A percentile compares a stretch with the other conserved stretches of the same genome.
phyloP scores from a whole-genome alignment of 2,797 vertebrate species.

The Chromis chromis region DNA sequence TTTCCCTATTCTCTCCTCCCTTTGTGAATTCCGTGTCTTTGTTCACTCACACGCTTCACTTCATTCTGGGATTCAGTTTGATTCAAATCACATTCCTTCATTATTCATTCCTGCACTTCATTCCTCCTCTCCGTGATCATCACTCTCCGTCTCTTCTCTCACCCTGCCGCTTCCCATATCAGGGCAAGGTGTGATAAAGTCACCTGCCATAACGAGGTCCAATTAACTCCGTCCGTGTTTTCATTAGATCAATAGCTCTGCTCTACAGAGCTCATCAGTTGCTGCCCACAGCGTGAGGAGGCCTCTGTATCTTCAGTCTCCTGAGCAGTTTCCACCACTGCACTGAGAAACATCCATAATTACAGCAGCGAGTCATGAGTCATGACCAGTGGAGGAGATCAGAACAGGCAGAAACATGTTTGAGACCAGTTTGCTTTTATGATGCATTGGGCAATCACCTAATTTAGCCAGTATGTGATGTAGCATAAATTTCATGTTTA shows the following conservation, averaged over 20 bases:
- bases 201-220: constrained; percentile 52
- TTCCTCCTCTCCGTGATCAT: not conserved
- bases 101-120: constrained; percentile 8
- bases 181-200: constrained; percentile 43
- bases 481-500: not conserved
- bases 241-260: constrained; percentile 78
- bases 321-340: constrained; percentile 18
- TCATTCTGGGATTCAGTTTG: constrained; percentile 3
- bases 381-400: constrained; percentile 28
- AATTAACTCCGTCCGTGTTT: constrained; percentile 72
- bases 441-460: not conserved
- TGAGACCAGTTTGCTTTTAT: not conserved
- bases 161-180: constrained; percentile 24
- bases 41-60: constrained; percentile 2
- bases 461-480: not conserved
- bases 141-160: constrained; percentile 22
- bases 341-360: constrained; percentile 33
- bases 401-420: not conserved
- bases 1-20: not conserved
- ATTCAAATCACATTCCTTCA: not conserved
- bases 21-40: not conserved
- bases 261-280: constrained; percentile 67
- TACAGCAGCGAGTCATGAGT: constrained; percentile 49
- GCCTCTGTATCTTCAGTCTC: constrained; percentile 18
- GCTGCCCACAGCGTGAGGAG: constrained; percentile 44